A percentile compares a stretch with the other conserved stretches of the same genome.
Conservation (phyloP, 2,888 invertebrate species). For the Diaperis boleti region DNA sequence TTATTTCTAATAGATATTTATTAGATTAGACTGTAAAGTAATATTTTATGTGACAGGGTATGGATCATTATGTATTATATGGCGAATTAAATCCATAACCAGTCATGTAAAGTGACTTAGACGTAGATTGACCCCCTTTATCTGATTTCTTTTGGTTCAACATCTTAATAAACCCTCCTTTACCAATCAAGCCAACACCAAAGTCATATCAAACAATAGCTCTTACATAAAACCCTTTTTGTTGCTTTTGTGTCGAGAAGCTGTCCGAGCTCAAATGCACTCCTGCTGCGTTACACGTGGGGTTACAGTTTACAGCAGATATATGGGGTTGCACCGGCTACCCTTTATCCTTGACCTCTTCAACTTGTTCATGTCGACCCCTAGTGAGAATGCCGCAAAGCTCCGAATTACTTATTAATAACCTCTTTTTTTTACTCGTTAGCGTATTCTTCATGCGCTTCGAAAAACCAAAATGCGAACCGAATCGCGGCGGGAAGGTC, state of each 20-base stretch:
- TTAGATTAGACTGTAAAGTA: too few species aligned
- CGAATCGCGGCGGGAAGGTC: constrained; percentile 21
- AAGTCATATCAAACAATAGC: constrained; percentile 17
- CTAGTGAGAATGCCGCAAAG: constrained; percentile 12
- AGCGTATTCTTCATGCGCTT: constrained; percentile 17
- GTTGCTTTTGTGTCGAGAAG: constrained; percentile 35
- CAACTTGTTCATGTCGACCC: constrained; percentile 22
- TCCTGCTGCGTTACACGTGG: constrained; percentile 40
- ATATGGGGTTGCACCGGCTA: constrained; percentile 38
- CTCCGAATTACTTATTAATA: constrained; percentile 23
- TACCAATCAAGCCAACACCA: constrained; percentile 1
- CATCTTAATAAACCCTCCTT: too few species aligned
- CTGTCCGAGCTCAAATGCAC: constrained; percentile 26
- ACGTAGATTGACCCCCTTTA: too few species aligned
- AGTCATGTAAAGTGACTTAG: too few species aligned
- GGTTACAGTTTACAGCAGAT: constrained; percentile 35
- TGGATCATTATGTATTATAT: too few species aligned
- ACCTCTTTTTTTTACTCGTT: constrained; percentile 18
- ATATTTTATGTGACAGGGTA: too few species aligned
- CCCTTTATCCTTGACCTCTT: constrained; percentile 40
- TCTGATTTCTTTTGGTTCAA: too few species aligned
- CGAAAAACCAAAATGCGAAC: constrained; percentile 25
- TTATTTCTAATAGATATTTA: too few species aligned
- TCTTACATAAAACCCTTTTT: constrained; percentile 22
- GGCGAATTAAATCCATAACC: too few species aligned